Evolutionary conservation across 2,888 invertebrate genomes (phyloP).

Genomic region (Erebia ligea): DNA sequence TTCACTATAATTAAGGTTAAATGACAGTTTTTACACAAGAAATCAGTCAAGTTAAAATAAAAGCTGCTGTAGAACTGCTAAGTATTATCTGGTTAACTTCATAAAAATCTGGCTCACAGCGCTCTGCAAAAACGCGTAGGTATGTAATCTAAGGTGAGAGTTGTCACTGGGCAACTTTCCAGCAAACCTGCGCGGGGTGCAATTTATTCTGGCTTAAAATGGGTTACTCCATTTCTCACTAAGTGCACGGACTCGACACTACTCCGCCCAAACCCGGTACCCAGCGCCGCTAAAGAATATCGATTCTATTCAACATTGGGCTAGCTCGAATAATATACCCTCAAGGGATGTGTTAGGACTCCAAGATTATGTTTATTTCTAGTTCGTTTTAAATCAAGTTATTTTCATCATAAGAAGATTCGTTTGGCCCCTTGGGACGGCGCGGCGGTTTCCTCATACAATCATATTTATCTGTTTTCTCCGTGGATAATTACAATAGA

Average conservation of each 20-base stretch:
- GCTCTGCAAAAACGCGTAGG: neutral
- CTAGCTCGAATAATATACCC: constrained; percentile 33
- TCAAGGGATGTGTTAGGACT: constrained; percentile 33
- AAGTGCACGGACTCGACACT: constrained; percentile 74
- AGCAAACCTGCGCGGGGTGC: constrained; percentile 77
- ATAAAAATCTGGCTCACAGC: neutral
- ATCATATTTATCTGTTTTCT: too few relatives aligned
- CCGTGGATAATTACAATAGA: too few relatives aligned
- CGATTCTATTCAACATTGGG: constrained; percentile 39
- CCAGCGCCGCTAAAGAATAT: constrained; percentile 44
- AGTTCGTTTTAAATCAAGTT: neutral
- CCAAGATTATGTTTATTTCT: neutral
- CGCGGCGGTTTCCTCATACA: too few relatives aligned
- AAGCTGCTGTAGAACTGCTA: neutral
- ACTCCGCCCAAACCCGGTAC: constrained; percentile 60
- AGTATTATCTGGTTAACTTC: neutral
- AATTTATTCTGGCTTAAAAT: constrained; percentile 81
- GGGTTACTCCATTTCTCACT: constrained; percentile 78
- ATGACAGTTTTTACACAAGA: too few relatives aligned
- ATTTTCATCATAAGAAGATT: too few relatives aligned
- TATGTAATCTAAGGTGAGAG: constrained; percentile 29
- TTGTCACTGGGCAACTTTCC: constrained; percentile 76
- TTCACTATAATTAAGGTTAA: too few relatives aligned
- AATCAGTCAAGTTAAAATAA: too few relatives aligned
- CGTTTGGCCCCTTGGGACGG: too few relatives aligned